These are phyloP conservation scores for Odontamblyopus rebecca DNA, from an alignment of 2,797 vertebrate species.

Conservation along the genomic window DNA sequence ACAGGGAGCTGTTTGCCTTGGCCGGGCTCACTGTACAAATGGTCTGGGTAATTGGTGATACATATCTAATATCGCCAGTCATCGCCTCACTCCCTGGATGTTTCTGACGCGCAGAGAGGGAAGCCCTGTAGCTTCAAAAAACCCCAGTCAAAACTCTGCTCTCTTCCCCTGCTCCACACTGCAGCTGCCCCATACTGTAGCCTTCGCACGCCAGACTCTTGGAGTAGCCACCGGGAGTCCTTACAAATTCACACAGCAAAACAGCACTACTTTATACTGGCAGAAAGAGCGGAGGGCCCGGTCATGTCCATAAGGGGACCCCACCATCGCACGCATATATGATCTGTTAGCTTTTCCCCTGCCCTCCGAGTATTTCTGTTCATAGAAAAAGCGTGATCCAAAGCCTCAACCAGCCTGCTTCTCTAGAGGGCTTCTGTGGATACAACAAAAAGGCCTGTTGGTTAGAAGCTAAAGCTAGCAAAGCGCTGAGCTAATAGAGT, in stretches of 20 bases:
- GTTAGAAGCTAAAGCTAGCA: slow-evolving; percentile 53
- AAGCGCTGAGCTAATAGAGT: slow-evolving; percentile 67
- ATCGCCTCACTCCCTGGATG: slow-evolving; percentile 74
- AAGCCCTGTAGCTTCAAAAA: slow-evolving; percentile 73
- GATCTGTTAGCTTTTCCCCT: slow-evolving; percentile 68
- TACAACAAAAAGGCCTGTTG: slow-evolving; percentile 58
- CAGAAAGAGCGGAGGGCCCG: slow-evolving; percentile 52
- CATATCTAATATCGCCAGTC: slow-evolving; percentile 78
- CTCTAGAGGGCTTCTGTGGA: slow-evolving; percentile 63
- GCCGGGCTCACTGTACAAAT: slow-evolving; percentile 61
- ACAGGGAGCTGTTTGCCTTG: slow-evolving; percentile 76
- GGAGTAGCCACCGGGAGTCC: slow-evolving; percentile 64
- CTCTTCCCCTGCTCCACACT: slow-evolving; percentile 35
- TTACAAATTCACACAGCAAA: slow-evolving; percentile 70
- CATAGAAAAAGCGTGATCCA: slow-evolving; percentile 59
- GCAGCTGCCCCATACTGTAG: slow-evolving; percentile 63
- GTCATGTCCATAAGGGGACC: slow-evolving; percentile 57
- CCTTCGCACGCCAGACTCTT: slow-evolving; percentile 52
- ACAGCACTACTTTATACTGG: slow-evolving; percentile 66
- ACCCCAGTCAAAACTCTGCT: slow-evolving; percentile 48
- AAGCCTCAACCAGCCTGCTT: slow-evolving; percentile 52
- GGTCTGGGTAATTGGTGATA: slow-evolving; percentile 78
- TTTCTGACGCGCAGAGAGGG: slow-evolving; percentile 59
- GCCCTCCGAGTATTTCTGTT: slow-evolving; percentile 60
- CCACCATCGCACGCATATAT: slow-evolving; percentile 45